Evolutionary conservation across 2,888 invertebrate genomes (phyloP).

Genomic region (Phorcus lineatus): DNA sequence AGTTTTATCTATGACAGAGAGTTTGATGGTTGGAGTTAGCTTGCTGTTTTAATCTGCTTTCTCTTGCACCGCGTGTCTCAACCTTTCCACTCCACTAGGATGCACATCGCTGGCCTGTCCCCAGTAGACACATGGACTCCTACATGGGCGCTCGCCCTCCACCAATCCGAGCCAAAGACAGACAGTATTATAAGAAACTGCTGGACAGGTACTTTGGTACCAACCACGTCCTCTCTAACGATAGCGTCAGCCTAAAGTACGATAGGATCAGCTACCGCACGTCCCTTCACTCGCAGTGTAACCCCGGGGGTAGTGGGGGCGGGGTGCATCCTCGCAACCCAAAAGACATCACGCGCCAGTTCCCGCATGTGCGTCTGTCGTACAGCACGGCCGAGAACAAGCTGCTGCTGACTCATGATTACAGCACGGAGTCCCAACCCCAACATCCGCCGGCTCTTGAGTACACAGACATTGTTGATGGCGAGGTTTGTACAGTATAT

Average conservation of each 20-base stretch:
- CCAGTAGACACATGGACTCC: slow-evolving; percentile 47
- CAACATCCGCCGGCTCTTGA: not conserved
- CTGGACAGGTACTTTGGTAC: slow-evolving; percentile 68
- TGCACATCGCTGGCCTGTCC: not conserved
- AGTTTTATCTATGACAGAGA: too few species aligned
- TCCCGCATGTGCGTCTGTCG: slow-evolving; percentile 59
- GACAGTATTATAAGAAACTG: slow-evolving; percentile 68
- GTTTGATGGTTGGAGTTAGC: not conserved
- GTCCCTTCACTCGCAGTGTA: not conserved
- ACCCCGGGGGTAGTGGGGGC: slow-evolving; percentile 37
- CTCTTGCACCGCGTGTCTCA: not conserved
- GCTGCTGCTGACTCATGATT: slow-evolving; percentile 18
- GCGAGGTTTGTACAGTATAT: slow-evolving; percentile 6
- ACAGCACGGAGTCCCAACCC: not conserved
- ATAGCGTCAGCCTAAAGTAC: slow-evolving; percentile 30
- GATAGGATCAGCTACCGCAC: slow-evolving; percentile 28
- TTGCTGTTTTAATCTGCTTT: slow-evolving; percentile 24
- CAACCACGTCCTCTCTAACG: slow-evolving; percentile 66
- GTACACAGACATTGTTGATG: not conserved
- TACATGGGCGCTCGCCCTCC: slow-evolving; percentile 54
- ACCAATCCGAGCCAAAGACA: slow-evolving; percentile 65
- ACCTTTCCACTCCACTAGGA: not conserved
- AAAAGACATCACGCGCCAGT: slow-evolving; percentile 54
- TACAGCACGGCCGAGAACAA: slow-evolving; percentile 56
- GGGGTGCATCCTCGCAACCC: slow-evolving; percentile 43